Evolutionary conservation across 2,113 vertebrate species (phyloP).

Genomic region (Corapipo altera): DNA sequence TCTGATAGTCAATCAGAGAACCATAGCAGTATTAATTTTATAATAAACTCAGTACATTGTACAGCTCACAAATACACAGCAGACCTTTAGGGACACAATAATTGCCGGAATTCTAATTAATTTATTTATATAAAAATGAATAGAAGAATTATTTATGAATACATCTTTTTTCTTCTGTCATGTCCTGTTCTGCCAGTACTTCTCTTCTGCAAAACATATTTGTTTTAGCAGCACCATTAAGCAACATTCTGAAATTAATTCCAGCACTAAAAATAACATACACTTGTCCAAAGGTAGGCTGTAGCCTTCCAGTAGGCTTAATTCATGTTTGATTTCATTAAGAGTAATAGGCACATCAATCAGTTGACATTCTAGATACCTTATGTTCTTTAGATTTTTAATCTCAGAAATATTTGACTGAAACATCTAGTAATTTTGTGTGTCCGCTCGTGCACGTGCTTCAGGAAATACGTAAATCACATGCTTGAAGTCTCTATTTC

Average conservation of each 20-base stretch:
- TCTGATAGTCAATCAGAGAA: not conserved
- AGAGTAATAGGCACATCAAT: not conserved
- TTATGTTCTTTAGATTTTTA: not conserved
- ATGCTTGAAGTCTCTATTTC: not conserved
- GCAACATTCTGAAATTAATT: constrained; percentile 37
- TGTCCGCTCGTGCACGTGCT: too few species aligned
- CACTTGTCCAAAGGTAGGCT: not conserved
- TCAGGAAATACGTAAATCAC: not conserved
- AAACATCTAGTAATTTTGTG: not conserved
- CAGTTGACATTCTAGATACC: not conserved
- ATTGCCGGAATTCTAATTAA: not conserved
- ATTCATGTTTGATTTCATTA: not conserved
- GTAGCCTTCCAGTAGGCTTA: constrained; percentile 6
- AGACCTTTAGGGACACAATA: not conserved
- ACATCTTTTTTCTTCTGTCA: not conserved
- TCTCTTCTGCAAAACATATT: constrained; percentile 29
- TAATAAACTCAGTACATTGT: not conserved
- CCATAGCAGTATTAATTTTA: not conserved
- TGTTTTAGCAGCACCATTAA: constrained; percentile 13
- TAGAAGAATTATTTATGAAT: not conserved
- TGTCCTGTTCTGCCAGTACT: not conserved
- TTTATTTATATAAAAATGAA: constrained; percentile 2
- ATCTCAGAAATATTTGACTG: not conserved
- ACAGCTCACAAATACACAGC: not conserved
- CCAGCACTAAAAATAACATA: constrained; percentile 31